Evolutionary conservation across 1,140 invertebrate species (phyloP), one percentile per base, ranked within the genome.

Genomic region (Hylaeus anthracinus): DNA sequence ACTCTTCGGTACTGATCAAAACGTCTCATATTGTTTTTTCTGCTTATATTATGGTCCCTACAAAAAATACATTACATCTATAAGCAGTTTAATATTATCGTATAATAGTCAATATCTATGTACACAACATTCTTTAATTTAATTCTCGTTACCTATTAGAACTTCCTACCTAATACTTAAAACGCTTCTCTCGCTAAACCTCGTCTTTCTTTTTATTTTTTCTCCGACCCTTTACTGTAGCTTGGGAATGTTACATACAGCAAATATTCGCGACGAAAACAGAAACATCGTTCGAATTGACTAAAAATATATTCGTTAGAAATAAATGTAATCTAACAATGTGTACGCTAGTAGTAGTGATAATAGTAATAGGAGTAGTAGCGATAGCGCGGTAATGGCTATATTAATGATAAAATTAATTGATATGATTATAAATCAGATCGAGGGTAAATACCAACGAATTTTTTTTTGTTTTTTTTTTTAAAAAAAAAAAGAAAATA

Each of bases 1-100:
- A 83, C 82, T 67, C 61, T 63, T 81, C 82, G 64, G 55, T 81
- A 86, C 53, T 72, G 41, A 78, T 85, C 58, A 37, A 72, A 83
- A 66, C 15, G 5, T 70, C 43, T 71, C 56, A 58, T 80, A 83
- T 81, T 58, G 56, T 67, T n/a, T 45, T 26, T 75, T 88, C 73
- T 79, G 86, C 85, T 87, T 85, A 87, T 60, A 84, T 86, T 91
- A 92, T 91, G 91, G 90, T 91, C 90, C 90, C 90, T 92, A 92
- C 87, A 91, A 91, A 92, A 92, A 91, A 92, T 91, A 91, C 90
- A 88, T 88, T 91, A 92, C 84, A 89, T 91, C 90, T 91, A 92
- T 90, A 92, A 92, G 91, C 90, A 86, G 80, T 81, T 92, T 90
- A 26, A 88, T 81, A 81, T 85, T 87, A 84, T 75, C 41, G 53